These are phyloP conservation scores for Mactra quadrangularis DNA, from an alignment of 1,140 invertebrate genomes.

Conservation along the genomic window DNA sequence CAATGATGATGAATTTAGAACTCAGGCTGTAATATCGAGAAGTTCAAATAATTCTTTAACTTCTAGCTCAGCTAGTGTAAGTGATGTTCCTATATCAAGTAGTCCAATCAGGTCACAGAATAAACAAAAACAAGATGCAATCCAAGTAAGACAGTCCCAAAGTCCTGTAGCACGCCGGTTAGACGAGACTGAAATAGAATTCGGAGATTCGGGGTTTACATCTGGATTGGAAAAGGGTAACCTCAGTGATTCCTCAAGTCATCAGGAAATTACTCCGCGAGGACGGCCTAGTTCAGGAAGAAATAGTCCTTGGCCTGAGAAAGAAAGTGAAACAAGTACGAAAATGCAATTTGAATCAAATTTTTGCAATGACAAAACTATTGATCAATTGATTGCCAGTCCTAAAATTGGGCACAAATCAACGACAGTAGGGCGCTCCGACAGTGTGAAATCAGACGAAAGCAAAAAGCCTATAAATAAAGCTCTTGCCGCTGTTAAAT, in stretches of 20 bases:
- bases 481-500: background rate
- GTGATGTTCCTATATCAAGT: conserved; percentile 33
- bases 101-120: background rate
- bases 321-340: background rate
- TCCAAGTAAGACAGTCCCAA: background rate
- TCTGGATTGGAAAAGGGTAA: conserved; percentile 39
- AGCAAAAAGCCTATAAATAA: conserved; percentile 19
- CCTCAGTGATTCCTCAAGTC: conserved; percentile 27
- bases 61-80: conserved; percentile 15
- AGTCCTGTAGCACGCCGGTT: background rate
- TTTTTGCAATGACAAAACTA: conserved; percentile 27
- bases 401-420: background rate
- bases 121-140: background rate
- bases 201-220: conserved; percentile 43
- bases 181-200: conserved; percentile 29
- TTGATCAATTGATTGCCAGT: background rate
- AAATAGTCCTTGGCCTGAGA: conserved; percentile 26
- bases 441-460: background rate
- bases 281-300: conserved; percentile 1
- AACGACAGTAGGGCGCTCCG: background rate
- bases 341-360: conserved; percentile 48
- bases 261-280: conserved; percentile 30
- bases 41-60: conserved; percentile 51
- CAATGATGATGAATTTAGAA: conserved; percentile 48
- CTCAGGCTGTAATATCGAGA: conserved; percentile 52